These are phyloP conservation scores for Drosophila multiciliata DNA, from an alignment of 2,888 invertebrate genomes.

Conservation along the genomic window DNA sequence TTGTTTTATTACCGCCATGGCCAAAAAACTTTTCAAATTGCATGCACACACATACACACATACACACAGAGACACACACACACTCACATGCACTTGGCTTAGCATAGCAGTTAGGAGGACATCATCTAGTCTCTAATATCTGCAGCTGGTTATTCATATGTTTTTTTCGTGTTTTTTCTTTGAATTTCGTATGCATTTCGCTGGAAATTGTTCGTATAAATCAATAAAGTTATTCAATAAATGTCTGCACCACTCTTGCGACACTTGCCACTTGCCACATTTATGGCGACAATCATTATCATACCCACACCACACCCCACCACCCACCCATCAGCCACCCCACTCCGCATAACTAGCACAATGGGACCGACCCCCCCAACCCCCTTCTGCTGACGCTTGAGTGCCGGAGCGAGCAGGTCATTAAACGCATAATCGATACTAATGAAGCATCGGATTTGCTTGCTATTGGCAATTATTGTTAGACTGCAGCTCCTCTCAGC, in stretches of 20 bases:
- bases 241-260: conserved; percentile 52
- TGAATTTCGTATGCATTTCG: conserved; percentile 38
- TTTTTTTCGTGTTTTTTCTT: conserved; percentile 5
- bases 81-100: conserved; percentile 12
- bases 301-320: not conserved
- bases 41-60: conserved; percentile 39
- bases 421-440: conserved; percentile 77
- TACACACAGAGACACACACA: conserved; percentile 42
- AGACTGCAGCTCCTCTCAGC: conserved; percentile 47
- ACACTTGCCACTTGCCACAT: conserved; percentile 70
- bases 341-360: not conserved
- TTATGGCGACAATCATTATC: conserved; percentile 75
- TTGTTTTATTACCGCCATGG: conserved; percentile 72
- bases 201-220: conserved; percentile 59
- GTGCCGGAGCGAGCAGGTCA: conserved; percentile 50
- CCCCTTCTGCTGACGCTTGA: not conserved
- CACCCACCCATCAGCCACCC: not conserved
- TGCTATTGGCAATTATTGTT: conserved; percentile 72
- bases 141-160: conserved; percentile 1
- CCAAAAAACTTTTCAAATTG: conserved; percentile 71
- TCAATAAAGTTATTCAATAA: conserved; percentile 76
- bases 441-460: conserved; percentile 75
- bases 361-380: too few species aligned
- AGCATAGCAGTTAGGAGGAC: conserved; percentile 15
- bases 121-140: conserved; percentile 25